Evolutionary conservation across 1,140 invertebrate genomes (phyloP).

Genomic region (Meloidogyne chitwoodi): DNA sequence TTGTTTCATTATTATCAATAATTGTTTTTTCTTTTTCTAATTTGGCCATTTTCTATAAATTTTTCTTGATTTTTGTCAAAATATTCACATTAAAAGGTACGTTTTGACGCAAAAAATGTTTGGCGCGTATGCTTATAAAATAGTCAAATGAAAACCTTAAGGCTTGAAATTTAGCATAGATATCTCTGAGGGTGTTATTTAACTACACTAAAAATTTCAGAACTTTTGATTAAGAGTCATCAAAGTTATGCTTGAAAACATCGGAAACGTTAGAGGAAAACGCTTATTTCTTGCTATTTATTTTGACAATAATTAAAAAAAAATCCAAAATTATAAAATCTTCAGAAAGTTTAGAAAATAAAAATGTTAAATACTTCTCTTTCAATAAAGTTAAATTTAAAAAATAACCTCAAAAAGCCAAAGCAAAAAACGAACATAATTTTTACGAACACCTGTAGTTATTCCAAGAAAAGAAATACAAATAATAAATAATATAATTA

Average conservation of each 20-base stretch:
- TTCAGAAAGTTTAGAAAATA: too few relatives aligned
- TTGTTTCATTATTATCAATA: background rate
- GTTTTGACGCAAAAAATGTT: background rate
- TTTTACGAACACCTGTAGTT: constrained; percentile 19
- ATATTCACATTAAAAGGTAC: background rate
- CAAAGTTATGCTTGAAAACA: background rate
- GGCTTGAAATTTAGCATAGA: background rate
- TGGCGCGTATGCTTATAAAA: background rate
- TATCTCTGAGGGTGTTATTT: background rate
- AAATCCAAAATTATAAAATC: too few relatives aligned
- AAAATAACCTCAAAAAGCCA: constrained; percentile 28
- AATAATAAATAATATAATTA: constrained; percentile 9
- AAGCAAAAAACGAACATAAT: constrained; percentile 18
- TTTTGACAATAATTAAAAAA: too few relatives aligned
- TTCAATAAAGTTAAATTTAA: background rate
- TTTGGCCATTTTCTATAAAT: background rate
- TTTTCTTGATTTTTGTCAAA: background rate
- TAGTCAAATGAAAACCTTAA: background rate
- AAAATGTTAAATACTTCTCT: background rate
- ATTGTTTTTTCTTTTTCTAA: background rate
- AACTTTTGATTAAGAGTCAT: background rate
- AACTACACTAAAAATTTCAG: background rate
- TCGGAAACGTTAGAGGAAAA: too few relatives aligned
- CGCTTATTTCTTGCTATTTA: too few relatives aligned
- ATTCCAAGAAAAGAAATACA: constrained; percentile 17